Conservation (phyloP, 2,113 vertebrate species). For the Synchiropus splendidus region DNA sequence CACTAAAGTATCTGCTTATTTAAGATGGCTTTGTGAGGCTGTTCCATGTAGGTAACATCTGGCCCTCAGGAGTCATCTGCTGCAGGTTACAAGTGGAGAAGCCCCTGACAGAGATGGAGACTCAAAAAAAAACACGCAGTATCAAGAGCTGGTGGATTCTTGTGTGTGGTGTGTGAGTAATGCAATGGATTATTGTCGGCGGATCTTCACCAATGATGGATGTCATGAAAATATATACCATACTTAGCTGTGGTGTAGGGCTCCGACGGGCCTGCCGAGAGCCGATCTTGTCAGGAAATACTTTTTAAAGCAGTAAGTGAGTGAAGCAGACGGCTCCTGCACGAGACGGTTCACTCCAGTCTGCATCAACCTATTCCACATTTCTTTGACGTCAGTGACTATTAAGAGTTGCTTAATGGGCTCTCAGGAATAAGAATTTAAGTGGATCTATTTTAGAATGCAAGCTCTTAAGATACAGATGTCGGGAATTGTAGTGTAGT, state of each 20-base stretch:
- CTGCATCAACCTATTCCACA: too few relatives aligned
- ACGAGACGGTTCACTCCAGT: too few relatives aligned
- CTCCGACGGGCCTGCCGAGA: slow-evolving; percentile 12
- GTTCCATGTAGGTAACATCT: slow-evolving; percentile 44
- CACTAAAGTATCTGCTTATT: slow-evolving; percentile 73
- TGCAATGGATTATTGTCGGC: slow-evolving; percentile 44
- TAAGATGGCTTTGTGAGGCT: slow-evolving; percentile 58
- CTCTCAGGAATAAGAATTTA: too few relatives aligned
- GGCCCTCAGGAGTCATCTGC: slow-evolving; percentile 51
- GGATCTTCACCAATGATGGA: slow-evolving; percentile 44
- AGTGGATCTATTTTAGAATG: too few relatives aligned
- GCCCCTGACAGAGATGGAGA: slow-evolving; percentile 49
- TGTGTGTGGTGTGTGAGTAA: slow-evolving; percentile 41
- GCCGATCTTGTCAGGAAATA: slow-evolving; percentile 27
- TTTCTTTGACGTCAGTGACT: too few relatives aligned
- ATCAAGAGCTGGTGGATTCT: slow-evolving; percentile 46
- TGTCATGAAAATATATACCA: slow-evolving; percentile 49
- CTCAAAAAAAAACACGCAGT: slow-evolving; percentile 52
- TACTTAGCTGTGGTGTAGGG: slow-evolving; percentile 26
- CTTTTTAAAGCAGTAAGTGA: slow-evolving; percentile 14
- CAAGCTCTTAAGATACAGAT: too few relatives aligned
- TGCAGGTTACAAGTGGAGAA: slow-evolving; percentile 49
- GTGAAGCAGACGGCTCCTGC: too few relatives aligned
- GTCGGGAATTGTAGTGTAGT: too few relatives aligned
- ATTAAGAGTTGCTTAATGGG: too few relatives aligned